phyloP scores from a whole-genome alignment of 2,113 vertebrate species.

The Isurus oxyrinchus region DNA sequence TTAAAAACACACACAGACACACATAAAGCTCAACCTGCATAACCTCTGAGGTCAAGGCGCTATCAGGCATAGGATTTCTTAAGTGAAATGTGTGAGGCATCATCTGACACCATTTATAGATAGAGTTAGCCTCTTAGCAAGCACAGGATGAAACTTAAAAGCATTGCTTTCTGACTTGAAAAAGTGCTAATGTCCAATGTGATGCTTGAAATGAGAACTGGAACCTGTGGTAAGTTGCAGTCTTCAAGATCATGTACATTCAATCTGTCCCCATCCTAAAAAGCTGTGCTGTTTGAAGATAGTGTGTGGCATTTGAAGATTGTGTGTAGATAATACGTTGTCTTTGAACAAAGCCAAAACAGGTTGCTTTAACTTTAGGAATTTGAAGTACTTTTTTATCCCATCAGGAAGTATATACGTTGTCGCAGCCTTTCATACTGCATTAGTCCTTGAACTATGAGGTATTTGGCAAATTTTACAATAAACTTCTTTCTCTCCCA shows the following conservation, averaged over 20 bases:
- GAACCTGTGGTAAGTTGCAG: slow-evolving; percentile 57
- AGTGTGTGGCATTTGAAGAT: slow-evolving; percentile 25
- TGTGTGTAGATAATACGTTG: neutral
- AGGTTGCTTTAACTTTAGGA: slow-evolving; percentile 9
- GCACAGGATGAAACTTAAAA: slow-evolving; percentile 72
- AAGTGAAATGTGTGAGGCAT: slow-evolving; percentile 73
- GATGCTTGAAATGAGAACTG: slow-evolving; percentile 65
- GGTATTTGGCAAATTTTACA: neutral
- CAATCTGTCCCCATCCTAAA: neutral
- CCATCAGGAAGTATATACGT: neutral
- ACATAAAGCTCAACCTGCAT: slow-evolving; percentile 46
- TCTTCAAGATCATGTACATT: slow-evolving; percentile 39
- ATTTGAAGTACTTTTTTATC: neutral
- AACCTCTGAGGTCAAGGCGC: slow-evolving; percentile 65
- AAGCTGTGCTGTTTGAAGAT: neutral
- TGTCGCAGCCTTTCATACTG: neutral
- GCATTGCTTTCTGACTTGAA: slow-evolving; percentile 58
- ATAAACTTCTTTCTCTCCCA: neutral
- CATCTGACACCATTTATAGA: slow-evolving; percentile 77
- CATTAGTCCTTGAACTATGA: neutral
- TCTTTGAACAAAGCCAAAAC: neutral
- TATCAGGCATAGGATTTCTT: slow-evolving; percentile 69
- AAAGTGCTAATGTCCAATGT: slow-evolving; percentile 68
- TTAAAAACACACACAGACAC: slow-evolving; percentile 43
- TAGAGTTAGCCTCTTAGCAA: slow-evolving; percentile 59